These are phyloP conservation scores for Catharus ustulatus DNA, from an alignment of 2,797 vertebrate species.

Conservation along the genomic window DNA sequence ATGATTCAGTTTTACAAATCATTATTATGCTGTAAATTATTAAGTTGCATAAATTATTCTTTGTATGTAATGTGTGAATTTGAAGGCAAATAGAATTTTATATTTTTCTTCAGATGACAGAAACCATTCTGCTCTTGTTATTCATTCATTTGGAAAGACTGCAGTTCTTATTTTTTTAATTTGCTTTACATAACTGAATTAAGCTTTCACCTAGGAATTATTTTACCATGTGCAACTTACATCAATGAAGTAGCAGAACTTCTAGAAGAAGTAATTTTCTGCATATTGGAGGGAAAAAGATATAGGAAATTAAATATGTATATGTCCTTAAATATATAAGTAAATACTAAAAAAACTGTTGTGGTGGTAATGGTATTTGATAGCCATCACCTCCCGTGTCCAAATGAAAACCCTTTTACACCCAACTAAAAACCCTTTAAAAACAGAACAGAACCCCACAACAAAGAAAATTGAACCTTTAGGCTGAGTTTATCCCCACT, in stretches of 20 bases:
- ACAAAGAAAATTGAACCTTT: neutral
- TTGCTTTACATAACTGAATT: slow-evolving; percentile 10
- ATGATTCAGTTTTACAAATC: slow-evolving; percentile 65
- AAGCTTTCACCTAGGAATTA: neutral
- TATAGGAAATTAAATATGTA: neutral
- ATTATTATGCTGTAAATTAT: slow-evolving; percentile 63
- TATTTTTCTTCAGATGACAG: neutral
- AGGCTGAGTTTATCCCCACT: neutral
- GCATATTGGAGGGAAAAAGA: neutral
- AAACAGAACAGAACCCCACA: neutral
- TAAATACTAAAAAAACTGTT: neutral
- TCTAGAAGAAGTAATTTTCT: neutral
- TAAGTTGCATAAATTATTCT: slow-evolving; percentile 59
- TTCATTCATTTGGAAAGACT: slow-evolving; percentile 8
- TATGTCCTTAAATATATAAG: neutral
- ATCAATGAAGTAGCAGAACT: neutral
- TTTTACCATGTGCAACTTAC: neutral
- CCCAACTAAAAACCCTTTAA: neutral
- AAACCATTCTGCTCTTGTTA: neutral
- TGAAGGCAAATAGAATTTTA: slow-evolving; percentile 7
- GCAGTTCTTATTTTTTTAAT: neutral
- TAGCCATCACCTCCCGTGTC: accelerated
- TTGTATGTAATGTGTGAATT: neutral
- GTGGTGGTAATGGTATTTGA: neutral
- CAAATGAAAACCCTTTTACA: accelerated